Evolutionary conservation across 2,888 invertebrate genomes (phyloP), one percentile per base, ranked within the genome.

Genomic region (Apodemia duryi): DNA sequence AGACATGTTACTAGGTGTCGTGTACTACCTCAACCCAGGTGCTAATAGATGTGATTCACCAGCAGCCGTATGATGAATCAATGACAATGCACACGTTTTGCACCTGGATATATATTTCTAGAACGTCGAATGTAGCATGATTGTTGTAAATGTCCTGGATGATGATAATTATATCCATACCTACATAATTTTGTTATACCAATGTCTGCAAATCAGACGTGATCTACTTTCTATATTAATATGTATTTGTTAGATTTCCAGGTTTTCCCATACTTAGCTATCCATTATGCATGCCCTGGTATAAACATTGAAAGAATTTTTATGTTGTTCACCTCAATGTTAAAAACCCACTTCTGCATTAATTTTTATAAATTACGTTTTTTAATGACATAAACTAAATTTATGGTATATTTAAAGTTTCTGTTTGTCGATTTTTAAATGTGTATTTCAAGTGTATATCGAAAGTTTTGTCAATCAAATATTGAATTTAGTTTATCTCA

Each of bases 1-100:
- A 91, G 91, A 80, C 66, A 75, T 77, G 74, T 64, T 72, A 72
- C 76, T 83, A 77, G 82, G 77, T 86, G 83, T 83, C 79, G 75
- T 76, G 64, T 43, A 73, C 70, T 72, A 66, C 71, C 76, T 63
- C 64, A 65, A 65, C 63, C 63, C 65, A 60, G 65, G 61, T 57
- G 61, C 62, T 63, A 65, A 62, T 52, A 7, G 49, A 60, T 61
- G 62, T 64, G 76, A 75, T 72, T 70, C 73, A 74, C 76, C 76
- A 75, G 75, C 72, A 71, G 76, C 73, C 75, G 61, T 35, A 51
- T 61, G 63, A 52, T 61, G 54, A 49, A 49, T 60, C 41, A 52
- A 29, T 38, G 38, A 6, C 10, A 2, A 38, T 38, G 38, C 41
- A 41, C 41, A 41, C 11, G 28, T 11, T 52, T 11, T n/a, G 29